These are phyloP conservation scores for Menura novaehollandiae DNA, from an alignment of 2,113 vertebrate genomes.

Conservation along the genomic window DNA sequence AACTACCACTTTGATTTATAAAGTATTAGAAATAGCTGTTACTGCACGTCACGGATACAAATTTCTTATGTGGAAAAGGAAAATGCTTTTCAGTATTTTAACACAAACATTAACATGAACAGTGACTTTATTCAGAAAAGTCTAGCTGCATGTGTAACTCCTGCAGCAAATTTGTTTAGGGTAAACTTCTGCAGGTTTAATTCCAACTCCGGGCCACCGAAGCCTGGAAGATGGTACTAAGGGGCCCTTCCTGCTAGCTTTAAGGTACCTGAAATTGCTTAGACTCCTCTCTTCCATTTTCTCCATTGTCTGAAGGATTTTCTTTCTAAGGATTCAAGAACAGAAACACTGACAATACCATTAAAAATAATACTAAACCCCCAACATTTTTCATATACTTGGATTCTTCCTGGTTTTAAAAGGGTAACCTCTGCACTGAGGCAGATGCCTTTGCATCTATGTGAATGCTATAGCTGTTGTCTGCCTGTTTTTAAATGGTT, in stretches of 20 bases:
- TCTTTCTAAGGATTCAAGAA: background rate
- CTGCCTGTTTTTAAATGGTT: background rate
- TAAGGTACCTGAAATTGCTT: background rate
- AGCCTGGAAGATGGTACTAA: background rate
- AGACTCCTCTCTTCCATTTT: background rate
- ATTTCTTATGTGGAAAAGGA: background rate
- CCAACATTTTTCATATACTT: background rate
- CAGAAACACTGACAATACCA: background rate
- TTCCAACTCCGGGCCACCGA: background rate
- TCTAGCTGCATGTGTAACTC: background rate
- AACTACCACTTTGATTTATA: background rate
- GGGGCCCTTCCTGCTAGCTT: background rate
- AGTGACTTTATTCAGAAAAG: background rate
- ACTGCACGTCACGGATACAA: background rate
- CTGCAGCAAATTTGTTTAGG: background rate
- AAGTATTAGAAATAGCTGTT: background rate
- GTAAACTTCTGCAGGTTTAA: background rate
- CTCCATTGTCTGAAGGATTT: background rate
- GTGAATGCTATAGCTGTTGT: background rate
- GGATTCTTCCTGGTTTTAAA: background rate
- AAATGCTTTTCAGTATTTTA: background rate
- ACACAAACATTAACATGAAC: background rate
- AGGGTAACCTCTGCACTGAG: background rate
- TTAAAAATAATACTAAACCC: background rate
- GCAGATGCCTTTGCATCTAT: background rate